These are phyloP conservation scores for Platysternon megacephalum DNA, from an alignment of 2,113 vertebrate genomes.

Conservation along the genomic window DNA sequence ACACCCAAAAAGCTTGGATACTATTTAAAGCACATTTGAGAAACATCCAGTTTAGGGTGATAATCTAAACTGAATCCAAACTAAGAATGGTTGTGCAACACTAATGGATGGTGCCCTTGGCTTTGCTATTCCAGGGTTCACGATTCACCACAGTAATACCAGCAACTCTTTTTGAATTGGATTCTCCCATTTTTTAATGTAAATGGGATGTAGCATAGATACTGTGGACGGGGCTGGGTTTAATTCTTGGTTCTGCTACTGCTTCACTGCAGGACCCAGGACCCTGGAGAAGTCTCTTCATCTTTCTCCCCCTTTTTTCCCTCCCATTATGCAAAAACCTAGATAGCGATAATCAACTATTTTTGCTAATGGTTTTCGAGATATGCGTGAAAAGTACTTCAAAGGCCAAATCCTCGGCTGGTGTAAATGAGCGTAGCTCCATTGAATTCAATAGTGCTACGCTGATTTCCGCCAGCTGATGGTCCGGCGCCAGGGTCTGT, in stretches of 20 bases:
- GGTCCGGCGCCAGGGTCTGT: background rate
- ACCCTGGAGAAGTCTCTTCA: background rate
- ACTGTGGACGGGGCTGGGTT: background rate
- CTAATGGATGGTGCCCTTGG: background rate
- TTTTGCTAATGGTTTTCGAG: background rate
- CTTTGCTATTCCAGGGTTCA: background rate
- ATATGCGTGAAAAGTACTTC: background rate
- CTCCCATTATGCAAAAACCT: background rate
- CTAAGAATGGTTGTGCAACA: background rate
- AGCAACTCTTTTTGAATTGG: background rate
- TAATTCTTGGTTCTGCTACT: background rate
- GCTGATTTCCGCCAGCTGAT: background rate
- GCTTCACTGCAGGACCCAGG: background rate
- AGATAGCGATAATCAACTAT: background rate
- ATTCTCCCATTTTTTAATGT: background rate
- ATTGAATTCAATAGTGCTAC: accelerated
- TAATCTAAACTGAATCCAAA: background rate
- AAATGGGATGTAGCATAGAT: background rate
- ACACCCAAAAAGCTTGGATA: background rate
- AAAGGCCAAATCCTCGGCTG: background rate
- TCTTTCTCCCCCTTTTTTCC: background rate
- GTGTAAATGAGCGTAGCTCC: constrained; percentile 38
- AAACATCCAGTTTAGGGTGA: background rate
- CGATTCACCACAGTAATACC: background rate
- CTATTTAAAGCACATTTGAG: background rate